Conservation (phyloP, 2,113 vertebrate genomes). For the Microcebus tavaratra region DNA sequence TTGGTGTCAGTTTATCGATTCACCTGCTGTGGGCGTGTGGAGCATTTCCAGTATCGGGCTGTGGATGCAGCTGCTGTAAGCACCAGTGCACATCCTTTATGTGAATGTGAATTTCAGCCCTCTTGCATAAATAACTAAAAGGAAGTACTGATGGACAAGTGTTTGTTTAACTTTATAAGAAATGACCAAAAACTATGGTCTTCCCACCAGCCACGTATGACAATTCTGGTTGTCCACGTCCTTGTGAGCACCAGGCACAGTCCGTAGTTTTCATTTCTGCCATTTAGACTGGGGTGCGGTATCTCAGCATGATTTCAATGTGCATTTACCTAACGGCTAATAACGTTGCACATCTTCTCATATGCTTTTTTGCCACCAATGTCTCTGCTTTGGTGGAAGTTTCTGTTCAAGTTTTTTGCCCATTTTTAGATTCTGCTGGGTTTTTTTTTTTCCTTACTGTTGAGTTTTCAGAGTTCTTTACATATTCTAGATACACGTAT, state of each 20-base stretch:
- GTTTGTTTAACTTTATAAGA: not conserved
- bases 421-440: not conserved
- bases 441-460: not conserved
- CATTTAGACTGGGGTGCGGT: too few species aligned
- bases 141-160: too few species aligned
- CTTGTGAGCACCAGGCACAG: accelerated
- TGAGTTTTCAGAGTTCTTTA: not conserved
- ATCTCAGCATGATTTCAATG: too few species aligned
- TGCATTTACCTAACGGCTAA: too few species aligned
- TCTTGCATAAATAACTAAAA: not conserved
- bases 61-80: accelerated
- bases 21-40: not conserved
- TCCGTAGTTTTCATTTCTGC: not conserved
- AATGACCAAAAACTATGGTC: not conserved
- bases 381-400: not conserved
- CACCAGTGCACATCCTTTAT: accelerated
- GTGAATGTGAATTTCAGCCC: not conserved
- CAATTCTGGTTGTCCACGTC: accelerated
- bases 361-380: accelerated
- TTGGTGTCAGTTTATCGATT: not conserved
- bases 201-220: too few species aligned
- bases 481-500: too few species aligned
- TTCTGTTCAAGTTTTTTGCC: not conserved
- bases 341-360: accelerated
- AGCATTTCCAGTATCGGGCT: accelerated